phyloP scores from a whole-genome alignment of 2,113 vertebrate species.

The Peromyscus californicus region DNA sequence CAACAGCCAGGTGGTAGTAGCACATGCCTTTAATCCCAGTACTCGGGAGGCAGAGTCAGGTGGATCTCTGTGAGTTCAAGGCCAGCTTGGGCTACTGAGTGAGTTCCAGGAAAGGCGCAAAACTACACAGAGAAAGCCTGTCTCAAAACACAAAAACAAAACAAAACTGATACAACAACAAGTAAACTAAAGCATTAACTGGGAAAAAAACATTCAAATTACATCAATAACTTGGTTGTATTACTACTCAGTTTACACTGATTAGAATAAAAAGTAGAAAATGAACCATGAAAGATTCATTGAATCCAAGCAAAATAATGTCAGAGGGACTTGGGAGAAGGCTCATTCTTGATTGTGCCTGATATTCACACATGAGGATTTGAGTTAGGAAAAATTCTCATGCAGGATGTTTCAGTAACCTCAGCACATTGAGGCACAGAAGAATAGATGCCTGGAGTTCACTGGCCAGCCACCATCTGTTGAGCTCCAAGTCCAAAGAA shows the following conservation, averaged over 20 bases:
- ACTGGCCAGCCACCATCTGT: background rate
- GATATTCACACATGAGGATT: background rate
- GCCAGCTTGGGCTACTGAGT: too few relatives aligned
- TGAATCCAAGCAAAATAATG: background rate
- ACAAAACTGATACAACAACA: background rate
- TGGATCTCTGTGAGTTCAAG: too few relatives aligned
- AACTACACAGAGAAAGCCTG: too few relatives aligned
- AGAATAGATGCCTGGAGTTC: background rate
- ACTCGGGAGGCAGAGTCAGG: too few relatives aligned
- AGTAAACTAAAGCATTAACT: background rate
- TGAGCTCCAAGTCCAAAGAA: background rate
- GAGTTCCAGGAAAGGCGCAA: too few relatives aligned
- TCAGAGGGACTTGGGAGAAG: background rate
- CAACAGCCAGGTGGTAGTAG: too few relatives aligned
- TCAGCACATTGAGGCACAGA: background rate
- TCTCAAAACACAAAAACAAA: too few relatives aligned
- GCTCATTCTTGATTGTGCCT: background rate
- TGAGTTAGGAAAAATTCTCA: background rate
- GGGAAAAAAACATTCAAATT: background rate
- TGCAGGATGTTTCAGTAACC: background rate
- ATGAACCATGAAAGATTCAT: background rate
- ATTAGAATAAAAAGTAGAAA: background rate
- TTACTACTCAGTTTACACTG: background rate
- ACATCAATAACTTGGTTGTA: background rate
- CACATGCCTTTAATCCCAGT: too few relatives aligned